Evolutionary conservation across 2,888 invertebrate species (phyloP), one percentile per base, ranked within the genome.

Genomic region (Drosophila monieri): DNA sequence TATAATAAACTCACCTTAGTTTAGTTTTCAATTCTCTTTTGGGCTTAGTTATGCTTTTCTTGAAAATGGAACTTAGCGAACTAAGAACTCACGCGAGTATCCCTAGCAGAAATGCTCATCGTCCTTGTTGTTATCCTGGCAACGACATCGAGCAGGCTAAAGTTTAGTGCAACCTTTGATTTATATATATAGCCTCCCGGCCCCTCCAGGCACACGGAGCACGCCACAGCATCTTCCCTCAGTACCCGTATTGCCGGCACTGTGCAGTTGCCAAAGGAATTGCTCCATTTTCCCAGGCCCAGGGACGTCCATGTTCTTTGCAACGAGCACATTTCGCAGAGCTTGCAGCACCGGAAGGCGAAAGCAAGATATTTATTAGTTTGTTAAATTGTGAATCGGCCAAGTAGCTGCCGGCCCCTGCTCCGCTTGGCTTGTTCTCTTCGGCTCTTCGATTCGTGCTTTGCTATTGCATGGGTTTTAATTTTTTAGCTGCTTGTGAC

Each of bases 371-470:
- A 89, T 89, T 89, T 89, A 90, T 90, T 89, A 89, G 88, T 88
- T 90, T 89, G 89, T 89, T 89, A 90, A 89, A 89, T 88, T 89
- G 89, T 85, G 89, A 89, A 89, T 89, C 88, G 86, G 70, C 71
- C 67, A 60, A 53, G 62, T 60, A 66, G 67, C 70, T 35, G 35
- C 46, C 68, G 61, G 47, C 61, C 65, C 66, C 52, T 59, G 51
- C 56, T 57, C 59, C 65, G 41, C 41, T 73, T 41, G 64, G 55
- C 57, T 48, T 61, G 41, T 32, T 32, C 32, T 32, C 55, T 59
- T 41, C 43, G 39, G 32, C 69, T 27, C 21, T 73, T 67, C 54
- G 70, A 53, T 68, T 57, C 54, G 32, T 46, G 49, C 15, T 30
- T 35, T 25, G 39, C 55, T 44, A 58, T 60, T 61, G 68, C 58